Evolutionary conservation across 1,140 invertebrate species (phyloP), one percentile per base, ranked within the genome.

Genomic region (Mycetomoellerius zeteki): DNA sequence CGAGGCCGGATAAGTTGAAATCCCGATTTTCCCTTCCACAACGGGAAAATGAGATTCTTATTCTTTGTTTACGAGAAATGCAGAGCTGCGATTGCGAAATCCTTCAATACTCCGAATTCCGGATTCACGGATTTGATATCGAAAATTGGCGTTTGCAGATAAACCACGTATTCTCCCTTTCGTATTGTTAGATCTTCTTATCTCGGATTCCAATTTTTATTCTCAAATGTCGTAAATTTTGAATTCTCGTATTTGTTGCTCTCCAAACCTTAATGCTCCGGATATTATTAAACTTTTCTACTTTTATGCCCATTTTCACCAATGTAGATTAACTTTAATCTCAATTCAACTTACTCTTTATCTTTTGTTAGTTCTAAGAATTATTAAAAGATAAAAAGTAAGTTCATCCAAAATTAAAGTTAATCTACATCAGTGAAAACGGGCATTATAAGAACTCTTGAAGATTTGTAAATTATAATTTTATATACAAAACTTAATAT

Each of bases 1-100:
- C 80, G 76, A 82, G 85, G 80, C 71, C 37, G 86, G 82, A 88
- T 72, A 85, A 73, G 52, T 82, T 58, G 80, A 52, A 58, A 47
- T 47, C 24, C 37, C 37, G 54, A 82, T 73, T 73, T 73, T 73
- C 67, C 24, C 52, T 60, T 19, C 69, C 24, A 24, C 21, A 33
- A 80, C n/a, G 8, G 37, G 1, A 43, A 75, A 75, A 60, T 75
- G 33, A 84, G 47, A 84, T 73, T 75, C 24, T 60, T 33, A 12
- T 16, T 72, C 37, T 33, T 77, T 62, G 56, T 77, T 77, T 77
- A 47, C n/a, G 65, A 16, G n/a, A 73, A 73, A 47, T 24, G 54
- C 6, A 43, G 37, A 21, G 12, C 43, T 43, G 24, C 62, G 30
- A 62, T 37, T 24, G 62, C 78, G 19, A 72, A 43, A 82, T 72